These are phyloP conservation scores for Theocolax elegans DNA, from an alignment of 1,140 invertebrate species.

Conservation along the genomic window DNA sequence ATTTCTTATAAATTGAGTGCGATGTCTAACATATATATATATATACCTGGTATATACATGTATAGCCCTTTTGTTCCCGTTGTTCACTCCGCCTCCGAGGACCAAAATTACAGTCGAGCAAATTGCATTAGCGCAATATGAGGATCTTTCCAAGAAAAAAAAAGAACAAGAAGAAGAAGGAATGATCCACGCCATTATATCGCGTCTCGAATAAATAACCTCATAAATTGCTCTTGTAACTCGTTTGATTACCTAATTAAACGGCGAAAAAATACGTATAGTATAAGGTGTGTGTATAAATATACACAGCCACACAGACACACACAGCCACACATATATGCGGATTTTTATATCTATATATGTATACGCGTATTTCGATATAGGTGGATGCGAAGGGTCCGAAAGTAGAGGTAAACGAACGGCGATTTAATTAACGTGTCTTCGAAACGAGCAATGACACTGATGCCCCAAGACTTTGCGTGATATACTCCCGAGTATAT, in stretches of 20 bases:
- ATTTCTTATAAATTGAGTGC: conserved; percentile 16
- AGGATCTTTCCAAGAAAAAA: neutral
- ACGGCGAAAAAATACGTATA: conserved; percentile 40
- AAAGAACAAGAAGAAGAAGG: neutral
- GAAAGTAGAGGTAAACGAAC: conserved; percentile 22
- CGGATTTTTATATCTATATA: no score
- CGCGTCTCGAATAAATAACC: conserved; percentile 31
- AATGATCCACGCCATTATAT: conserved; percentile 26
- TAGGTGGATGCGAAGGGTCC: no score
- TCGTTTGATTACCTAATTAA: conserved; percentile 47
- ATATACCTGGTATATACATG: no score
- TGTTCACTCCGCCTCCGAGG: neutral
- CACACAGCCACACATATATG: no score
- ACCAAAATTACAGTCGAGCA: conserved; percentile 14
- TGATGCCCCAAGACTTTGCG: conserved; percentile 30
- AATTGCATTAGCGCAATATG: conserved; percentile 30
- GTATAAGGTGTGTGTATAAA: no score
- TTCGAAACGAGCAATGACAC: conserved; percentile 40
- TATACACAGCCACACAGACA: no score
- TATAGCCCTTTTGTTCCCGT: no score
- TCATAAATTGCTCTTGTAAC: conserved; percentile 37
- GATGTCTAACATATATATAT: no score
- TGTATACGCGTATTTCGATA: no score
- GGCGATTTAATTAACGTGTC: conserved; percentile 45
- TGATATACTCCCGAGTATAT: conserved; percentile 21